Base-by-base conservation (phyloP, 2,888 invertebrate genomes). In the Tetragnatha montana region DNA sequence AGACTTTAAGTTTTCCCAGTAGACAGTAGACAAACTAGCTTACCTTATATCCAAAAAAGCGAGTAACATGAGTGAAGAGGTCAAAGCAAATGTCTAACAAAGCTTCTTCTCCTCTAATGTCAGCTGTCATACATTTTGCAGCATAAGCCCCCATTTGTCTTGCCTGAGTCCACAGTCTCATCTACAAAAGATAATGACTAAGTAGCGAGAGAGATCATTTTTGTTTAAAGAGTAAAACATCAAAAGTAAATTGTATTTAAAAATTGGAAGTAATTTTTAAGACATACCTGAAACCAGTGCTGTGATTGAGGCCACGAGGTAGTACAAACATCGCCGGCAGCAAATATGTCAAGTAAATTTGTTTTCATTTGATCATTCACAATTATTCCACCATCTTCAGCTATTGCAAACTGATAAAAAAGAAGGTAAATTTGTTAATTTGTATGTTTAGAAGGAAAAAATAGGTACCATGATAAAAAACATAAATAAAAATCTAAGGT, bases 141-240 rank as follows among this genome's bases (percentile, higher is more conserved):
- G 97, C 98, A 95, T 97, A 98, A 85, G 95, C 95, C 12, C 99
- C 99, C 98, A 99, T 99, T 94, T 99, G 98, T 85, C 98, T 94
- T 0, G 99, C 99, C 94, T 99, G 99, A 0, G 98, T 98, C 99
- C 99, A 99, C 68, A 99, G 94, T 89, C 98, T 95, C 96, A 99
- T 97, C 94, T 98, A 92, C 71, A 51, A 80, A n/a, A 51, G 2
- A 2, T 35, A 35, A 35, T 35, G 35, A 35, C 4, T 35, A 2
- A 35, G 2, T 35, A 35, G 1, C 35, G 4, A 4, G 35, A 35
- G 35, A 35, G 35, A 35, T 2, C 35, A 35, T 4, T 35, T 35
- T 35, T 35, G 35, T 35, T 4, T 35, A 35, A 2, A 35, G 35
- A 69, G 19, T 17, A 19, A 69, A 69, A 69, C 6, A 69, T 7